A percentile compares a stretch with the other conserved stretches of the same genome.
These are phyloP conservation scores for Portevinia maculata DNA, from an alignment of 2,888 invertebrate genomes.

Conservation along the genomic window DNA sequence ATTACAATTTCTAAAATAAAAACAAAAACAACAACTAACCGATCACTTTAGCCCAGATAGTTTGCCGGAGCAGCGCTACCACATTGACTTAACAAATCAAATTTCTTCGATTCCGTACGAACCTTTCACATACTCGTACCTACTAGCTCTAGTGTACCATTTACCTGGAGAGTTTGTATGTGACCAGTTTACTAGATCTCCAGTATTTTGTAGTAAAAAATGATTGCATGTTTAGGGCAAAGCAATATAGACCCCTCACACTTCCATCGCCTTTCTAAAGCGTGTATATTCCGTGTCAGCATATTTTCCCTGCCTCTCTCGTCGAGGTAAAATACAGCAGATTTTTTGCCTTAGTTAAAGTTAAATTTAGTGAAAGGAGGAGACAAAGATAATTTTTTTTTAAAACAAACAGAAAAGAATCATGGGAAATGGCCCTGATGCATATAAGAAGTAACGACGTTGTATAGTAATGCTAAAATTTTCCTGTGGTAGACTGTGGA, in stretches of 20 bases:
- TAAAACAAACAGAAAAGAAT: constrained; percentile 22
- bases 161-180: constrained; percentile 13
- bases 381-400: constrained; percentile 23
- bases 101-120: constrained; percentile 34
- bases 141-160: constrained; percentile 7
- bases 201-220: constrained; percentile 33
- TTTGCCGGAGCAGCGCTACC: constrained; percentile 19
- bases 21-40: constrained; percentile 29
- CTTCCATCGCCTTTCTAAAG: constrained; percentile 40
- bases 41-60: constrained; percentile 47
- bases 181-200: constrained; percentile 49
- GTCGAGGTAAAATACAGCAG: neutral
- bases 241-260: constrained; percentile 34
- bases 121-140: constrained; percentile 49
- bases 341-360: constrained; percentile 37
- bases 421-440: constrained; percentile 8
- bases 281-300: constrained; percentile 14
- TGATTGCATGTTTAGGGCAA: constrained; percentile 62
- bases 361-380: constrained; percentile 58
- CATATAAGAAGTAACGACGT: constrained; percentile 8
- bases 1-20: constrained; percentile 42
- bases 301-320: constrained; percentile 19
- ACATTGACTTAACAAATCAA: constrained; percentile 46
- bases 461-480: neutral
- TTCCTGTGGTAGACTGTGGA: neutral